A percentile compares a stretch with the other conserved stretches of the same genome.
Evolutionary conservation across 2,113 vertebrate species (phyloP).

Genomic region (Gambusia affinis): DNA sequence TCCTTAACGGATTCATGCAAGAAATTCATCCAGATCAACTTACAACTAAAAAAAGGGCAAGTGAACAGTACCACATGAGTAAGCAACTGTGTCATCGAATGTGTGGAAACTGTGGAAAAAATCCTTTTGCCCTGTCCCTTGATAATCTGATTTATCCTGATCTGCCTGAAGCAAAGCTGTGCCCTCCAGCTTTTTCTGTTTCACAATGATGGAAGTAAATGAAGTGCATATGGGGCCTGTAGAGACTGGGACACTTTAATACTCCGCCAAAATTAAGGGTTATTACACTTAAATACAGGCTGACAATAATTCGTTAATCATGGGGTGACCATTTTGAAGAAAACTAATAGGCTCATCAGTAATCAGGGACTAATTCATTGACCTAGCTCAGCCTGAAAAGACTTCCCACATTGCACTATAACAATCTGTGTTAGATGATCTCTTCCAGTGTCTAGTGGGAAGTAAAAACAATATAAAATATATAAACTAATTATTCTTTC

Average conservation of each 20-base stretch:
- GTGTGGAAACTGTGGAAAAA: not conserved
- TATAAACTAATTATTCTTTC: too few relatives aligned
- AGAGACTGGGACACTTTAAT: conserved; percentile 41
- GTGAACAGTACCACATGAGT: too few relatives aligned
- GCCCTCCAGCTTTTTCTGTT: conserved; percentile 33
- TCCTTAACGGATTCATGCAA: not conserved
- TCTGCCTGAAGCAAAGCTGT: conserved; percentile 30
- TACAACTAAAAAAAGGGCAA: not conserved
- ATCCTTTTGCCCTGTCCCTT: conserved; percentile 30
- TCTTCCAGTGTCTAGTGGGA: conserved; percentile 5
- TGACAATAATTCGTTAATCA: conserved; percentile 60
- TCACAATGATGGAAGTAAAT: conserved; percentile 51
- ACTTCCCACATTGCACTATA: conserved; percentile 36
- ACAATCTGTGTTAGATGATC: conserved; percentile 26
- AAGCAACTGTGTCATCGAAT: too few relatives aligned
- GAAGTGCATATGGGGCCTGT: conserved; percentile 34
- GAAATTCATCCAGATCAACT: not conserved
- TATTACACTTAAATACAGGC: conserved; percentile 67
- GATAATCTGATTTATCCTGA: conserved; percentile 31
- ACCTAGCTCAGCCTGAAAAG: conserved; percentile 40
- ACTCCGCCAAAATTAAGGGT: conserved; percentile 58
- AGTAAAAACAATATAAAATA: not conserved
- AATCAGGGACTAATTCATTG: conserved; percentile 53
- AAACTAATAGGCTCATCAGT: conserved; percentile 57
- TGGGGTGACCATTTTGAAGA: conserved; percentile 45